These are phyloP conservation scores for Cryptomyrus ogoouensis DNA, from an alignment of 2,113 vertebrate genomes.

Conservation along the genomic window DNA sequence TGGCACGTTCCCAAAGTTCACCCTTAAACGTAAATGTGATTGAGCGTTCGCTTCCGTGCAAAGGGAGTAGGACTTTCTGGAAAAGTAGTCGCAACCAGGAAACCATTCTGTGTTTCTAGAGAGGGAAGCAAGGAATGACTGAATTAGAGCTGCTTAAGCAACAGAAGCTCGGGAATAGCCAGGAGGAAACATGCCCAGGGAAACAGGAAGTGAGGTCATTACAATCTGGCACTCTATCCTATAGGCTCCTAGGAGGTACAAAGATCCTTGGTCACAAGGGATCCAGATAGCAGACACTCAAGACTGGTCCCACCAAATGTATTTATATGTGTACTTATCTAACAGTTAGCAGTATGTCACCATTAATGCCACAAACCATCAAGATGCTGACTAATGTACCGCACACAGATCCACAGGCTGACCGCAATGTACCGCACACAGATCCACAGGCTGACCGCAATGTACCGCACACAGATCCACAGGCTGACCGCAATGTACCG, in stretches of 20 bases:
- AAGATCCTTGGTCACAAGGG: not conserved
- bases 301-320: not conserved
- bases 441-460: not conserved
- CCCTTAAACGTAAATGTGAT: conserved; percentile 15
- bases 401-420: not conserved
- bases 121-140: conserved; percentile 41
- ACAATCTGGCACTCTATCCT: conserved; percentile 21
- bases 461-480: not conserved
- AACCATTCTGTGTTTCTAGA: conserved; percentile 35
- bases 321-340: not conserved
- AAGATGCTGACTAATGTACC: not conserved
- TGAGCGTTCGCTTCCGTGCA: conserved; percentile 18
- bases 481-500: too few species aligned
- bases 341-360: not conserved
- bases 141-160: conserved; percentile 43
- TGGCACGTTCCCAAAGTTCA: not conserved
- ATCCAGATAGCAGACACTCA: not conserved
- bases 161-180: conserved; percentile 28
- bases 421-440: too few species aligned
- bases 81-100: conserved; percentile 38
- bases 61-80: conserved; percentile 22
- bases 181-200: conserved; percentile 40
- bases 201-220: conserved; percentile 25
- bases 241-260: not conserved
- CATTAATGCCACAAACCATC: not conserved